Base-by-base conservation (phyloP, 2,888 invertebrate genomes). In the Serripes groenlandicus region DNA sequence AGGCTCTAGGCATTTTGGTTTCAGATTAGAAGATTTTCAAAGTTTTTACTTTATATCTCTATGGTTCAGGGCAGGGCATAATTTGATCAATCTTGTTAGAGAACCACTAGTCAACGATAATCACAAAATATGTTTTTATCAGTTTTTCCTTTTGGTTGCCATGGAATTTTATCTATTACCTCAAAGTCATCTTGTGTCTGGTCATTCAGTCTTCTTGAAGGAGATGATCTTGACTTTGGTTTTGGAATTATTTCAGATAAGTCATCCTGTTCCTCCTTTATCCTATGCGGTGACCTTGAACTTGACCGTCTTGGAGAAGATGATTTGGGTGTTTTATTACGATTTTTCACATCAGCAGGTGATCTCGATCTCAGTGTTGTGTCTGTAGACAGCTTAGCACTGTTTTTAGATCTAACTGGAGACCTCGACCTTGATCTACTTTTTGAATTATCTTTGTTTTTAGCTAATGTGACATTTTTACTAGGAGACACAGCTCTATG, bases 401-500 rank as follows among this genome's bases (percentile, higher is more conserved):
- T 21, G 21, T 34, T 62, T 34, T 34, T 34, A 18, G 62, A 32
- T 34, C 34, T 52, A 23, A 28, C 42, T 68, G 68, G 68, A 7
- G 70, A 78, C 56, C 49, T 69, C 52, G 66, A 70, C 58, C 66
- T 78, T 73, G 58, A 7, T 21, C 56, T 56, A 5, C 23, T n/a
- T 56, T 56, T 49, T 49, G 49, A 49, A 49, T n/a, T n/a, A n/a
- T n/a, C n/a, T n/a, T n/a, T n/a, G n/a, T n/a, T n/a, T n/a, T n/a
- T n/a, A n/a, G n/a, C n/a, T n/a, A n/a, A n/a, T n/a, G n/a, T n/a
- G n/a, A n/a, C n/a, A n/a, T n/a, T n/a, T n/a, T n/a, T n/a, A n/a
- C n/a, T n/a, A n/a, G n/a, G n/a, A n/a, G n/a, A n/a, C n/a, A n/a
- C n/a, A n/a, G n/a, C n/a, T n/a, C n/a, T n/a, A n/a, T n/a, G n/a